Evolutionary conservation across 2,113 vertebrate genomes (phyloP), one percentile per base, ranked within the genome.

Genomic region (Leptobrachium leishanense): DNA sequence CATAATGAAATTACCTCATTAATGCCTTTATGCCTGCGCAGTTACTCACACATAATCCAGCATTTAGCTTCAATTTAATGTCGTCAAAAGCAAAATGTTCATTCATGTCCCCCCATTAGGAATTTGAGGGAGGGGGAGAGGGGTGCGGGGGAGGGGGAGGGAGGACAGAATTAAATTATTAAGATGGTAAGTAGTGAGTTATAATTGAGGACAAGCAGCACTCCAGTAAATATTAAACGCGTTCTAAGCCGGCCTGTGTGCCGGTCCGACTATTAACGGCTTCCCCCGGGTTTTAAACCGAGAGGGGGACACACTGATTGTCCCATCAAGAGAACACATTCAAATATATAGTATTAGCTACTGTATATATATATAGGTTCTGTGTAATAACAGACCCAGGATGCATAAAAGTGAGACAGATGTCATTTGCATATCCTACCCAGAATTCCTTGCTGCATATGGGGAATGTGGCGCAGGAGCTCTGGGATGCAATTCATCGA

Each of bases 1-100:
- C 83, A 89, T 96, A 96, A 96, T 97, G 95, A 97, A 97, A 97
- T 97, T 96, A 96, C 94, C 94, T 96, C 95, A 96, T 98, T 97
- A 96, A 93, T 92, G 92, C 87, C 88, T 95, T 95, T 94, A 91
- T 95, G 88, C 89, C 90, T 85, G 86, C 91, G 89, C 91, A 95
- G 92, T 93, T 92, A 95, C 93, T 93, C 94, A 92, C 94, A 96
- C 93, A 96, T 94, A 93, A 89, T 89, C 93, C 84, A 90, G 92
- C 91, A 93, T 95, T 94, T 94, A 93, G 92, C 90, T 94, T 95
- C 94, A 93, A 94, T 93, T 95, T 93, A 92, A 93, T 92, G 92
- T 92, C 92, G 93, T 95, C 89, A 91, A 89, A 94, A 89, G 90
- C 86, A 90, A 91, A 91, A 87, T 88, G 85, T 86, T 90, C 90